phyloP scores from a whole-genome alignment of 2,888 invertebrate genomes.

The Ophion ventricosus region DNA sequence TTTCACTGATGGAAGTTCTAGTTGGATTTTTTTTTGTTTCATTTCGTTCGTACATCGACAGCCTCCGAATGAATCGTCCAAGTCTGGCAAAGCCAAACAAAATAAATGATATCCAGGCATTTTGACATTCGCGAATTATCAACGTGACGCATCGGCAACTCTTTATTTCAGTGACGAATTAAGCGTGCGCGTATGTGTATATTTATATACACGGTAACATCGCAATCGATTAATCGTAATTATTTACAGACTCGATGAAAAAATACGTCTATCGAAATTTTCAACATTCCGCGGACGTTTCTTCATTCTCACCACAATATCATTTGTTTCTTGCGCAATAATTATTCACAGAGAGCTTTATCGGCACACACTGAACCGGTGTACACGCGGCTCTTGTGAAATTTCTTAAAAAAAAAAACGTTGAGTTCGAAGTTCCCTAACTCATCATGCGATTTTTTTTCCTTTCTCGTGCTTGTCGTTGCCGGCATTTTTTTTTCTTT shows the following conservation, averaged over 20 bases:
- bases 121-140: neutral
- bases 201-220: constrained; percentile 2
- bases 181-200: constrained; percentile 54
- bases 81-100: neutral
- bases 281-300: neutral
- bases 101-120: neutral
- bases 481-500: no score
- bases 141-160: constrained; percentile 37
- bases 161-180: constrained; percentile 53
- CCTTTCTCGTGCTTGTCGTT: no score
- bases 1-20: no score
- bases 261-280: neutral
- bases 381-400: neutral
- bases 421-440: neutral
- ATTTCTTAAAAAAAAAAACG: neutral
- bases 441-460: neutral
- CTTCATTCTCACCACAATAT: neutral
- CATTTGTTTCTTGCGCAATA: neutral
- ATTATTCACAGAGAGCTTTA: constrained; percentile 33
- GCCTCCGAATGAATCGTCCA: no score
- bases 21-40: no score
- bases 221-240: constrained; percentile 15
- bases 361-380: neutral
- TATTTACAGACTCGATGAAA: neutral
- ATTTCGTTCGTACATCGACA: no score